A percentile compares a stretch with the other conserved stretches of the same genome.
Conservation (phyloP, 1,140 invertebrate genomes). For the Leptoteleia sp. region DNA sequence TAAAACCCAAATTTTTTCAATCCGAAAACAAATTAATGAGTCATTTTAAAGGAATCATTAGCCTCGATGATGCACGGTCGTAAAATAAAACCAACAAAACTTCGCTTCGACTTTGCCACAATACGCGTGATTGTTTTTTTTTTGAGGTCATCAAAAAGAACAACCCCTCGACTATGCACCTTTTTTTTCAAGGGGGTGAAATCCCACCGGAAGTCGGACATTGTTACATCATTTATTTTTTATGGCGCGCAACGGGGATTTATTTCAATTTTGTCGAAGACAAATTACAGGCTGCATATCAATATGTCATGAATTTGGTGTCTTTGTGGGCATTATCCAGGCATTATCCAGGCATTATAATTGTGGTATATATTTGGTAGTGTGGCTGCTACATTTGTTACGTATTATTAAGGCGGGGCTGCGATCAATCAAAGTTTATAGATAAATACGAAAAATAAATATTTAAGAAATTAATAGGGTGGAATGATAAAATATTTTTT, state of each 20-base stretch:
- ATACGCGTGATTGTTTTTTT: conserved; percentile 4
- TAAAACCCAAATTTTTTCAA: too few relatives aligned
- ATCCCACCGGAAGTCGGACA: conserved; percentile 27
- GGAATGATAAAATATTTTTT: too few relatives aligned
- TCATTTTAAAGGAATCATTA: too few relatives aligned
- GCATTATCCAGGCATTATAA: too few relatives aligned
- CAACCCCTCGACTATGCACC: background rate
- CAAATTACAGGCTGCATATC: conserved; percentile 19
- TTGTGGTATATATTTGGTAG: conserved; percentile 13
- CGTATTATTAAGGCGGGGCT: conserved; percentile 17
- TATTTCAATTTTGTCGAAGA: conserved; percentile 14
- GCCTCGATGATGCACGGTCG: background rate
- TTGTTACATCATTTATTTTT: conserved; percentile 31
- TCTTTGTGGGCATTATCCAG: too few relatives aligned
- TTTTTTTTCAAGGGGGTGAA: conserved; percentile 20
- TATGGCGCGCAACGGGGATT: conserved; percentile 37
- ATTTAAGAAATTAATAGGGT: too few relatives aligned
- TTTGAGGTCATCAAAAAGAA: conserved; percentile 26
- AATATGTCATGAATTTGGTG: conserved; percentile 14
- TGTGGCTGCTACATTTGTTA: conserved; percentile 13
- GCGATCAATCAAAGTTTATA: conserved; percentile 9
- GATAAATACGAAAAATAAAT: too few relatives aligned
- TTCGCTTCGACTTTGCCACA: background rate
- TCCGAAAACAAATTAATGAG: too few relatives aligned
- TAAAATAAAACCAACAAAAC: conserved; percentile 2